Evolutionary conservation across 2,113 vertebrate species (phyloP).

Genomic region (Asarcornis scutulata): DNA sequence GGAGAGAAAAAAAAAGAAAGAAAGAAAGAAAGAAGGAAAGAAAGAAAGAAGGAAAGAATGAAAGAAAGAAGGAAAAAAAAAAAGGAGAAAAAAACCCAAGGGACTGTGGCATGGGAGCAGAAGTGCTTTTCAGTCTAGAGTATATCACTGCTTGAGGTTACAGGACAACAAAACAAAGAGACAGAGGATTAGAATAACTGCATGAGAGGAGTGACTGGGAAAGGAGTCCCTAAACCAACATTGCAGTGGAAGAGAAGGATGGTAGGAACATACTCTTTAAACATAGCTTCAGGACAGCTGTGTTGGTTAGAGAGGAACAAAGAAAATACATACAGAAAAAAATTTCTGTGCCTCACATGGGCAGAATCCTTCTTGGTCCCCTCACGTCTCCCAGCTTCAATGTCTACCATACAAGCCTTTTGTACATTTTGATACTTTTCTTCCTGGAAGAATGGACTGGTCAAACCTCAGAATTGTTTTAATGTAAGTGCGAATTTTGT

Average conservation of each 20-base stretch:
- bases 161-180: background rate
- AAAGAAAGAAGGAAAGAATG: no score
- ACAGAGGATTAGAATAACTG: background rate
- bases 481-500: background rate
- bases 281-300: background rate
- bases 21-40: no score
- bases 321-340: background rate
- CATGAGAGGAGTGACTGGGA: background rate
- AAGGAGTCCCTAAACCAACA: background rate
- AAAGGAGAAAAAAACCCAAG: no score
- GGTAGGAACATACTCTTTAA: background rate
- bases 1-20: no score
- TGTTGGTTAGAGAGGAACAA: background rate
- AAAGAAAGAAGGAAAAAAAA: no score
- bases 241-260: background rate
- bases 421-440: background rate
- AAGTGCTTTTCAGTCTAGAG: background rate
- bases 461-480: background rate
- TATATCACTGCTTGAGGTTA: background rate
- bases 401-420: background rate
- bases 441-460: background rate
- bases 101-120: background rate
- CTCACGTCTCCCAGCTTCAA: background rate
- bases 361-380: background rate
- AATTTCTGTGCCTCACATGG: background rate